Percentiles rank a stretch among this genome's conserved stretches.
Evolutionary conservation across 2,113 vertebrate genomes (phyloP).

Genomic region (Heterocephalus glaber): DNA sequence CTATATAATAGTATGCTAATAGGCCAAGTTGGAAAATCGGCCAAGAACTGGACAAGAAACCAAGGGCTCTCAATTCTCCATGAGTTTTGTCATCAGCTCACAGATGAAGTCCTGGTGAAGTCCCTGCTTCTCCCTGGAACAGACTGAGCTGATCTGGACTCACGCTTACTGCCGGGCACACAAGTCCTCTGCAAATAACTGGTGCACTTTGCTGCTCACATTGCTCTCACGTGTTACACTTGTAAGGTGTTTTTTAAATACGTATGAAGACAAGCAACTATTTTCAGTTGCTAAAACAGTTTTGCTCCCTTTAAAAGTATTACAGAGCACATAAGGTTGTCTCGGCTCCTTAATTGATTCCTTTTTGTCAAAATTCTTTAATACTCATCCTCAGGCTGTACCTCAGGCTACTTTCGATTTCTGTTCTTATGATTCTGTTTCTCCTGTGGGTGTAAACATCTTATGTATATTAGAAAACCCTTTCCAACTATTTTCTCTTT

Average conservation of each 20-base stretch:
- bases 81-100: not conserved
- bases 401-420: not conserved
- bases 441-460: not conserved
- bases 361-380: not conserved
- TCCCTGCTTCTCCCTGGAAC: not conserved
- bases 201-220: not conserved
- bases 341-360: not conserved
- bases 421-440: not conserved
- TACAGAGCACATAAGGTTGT: not conserved
- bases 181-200: not conserved
- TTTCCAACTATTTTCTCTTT: conserved; percentile 19
- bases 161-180: not conserved
- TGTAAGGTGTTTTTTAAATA: not conserved
- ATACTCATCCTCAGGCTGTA: conserved; percentile 10
- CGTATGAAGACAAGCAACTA: conserved; percentile 18
- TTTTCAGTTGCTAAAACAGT: conserved; percentile 41
- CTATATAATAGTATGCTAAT: not conserved
- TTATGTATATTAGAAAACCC: not conserved
- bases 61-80: not conserved
- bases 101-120: not conserved
- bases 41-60: not conserved
- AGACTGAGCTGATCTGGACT: not conserved
- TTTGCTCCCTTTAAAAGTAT: conserved; percentile 41
- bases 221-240: not conserved
- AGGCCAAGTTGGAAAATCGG: not conserved